Evolutionary conservation across 2,113 vertebrate genomes (phyloP), one percentile per base, ranked within the genome.

Genomic region (Epinephelus lanceolatus): DNA sequence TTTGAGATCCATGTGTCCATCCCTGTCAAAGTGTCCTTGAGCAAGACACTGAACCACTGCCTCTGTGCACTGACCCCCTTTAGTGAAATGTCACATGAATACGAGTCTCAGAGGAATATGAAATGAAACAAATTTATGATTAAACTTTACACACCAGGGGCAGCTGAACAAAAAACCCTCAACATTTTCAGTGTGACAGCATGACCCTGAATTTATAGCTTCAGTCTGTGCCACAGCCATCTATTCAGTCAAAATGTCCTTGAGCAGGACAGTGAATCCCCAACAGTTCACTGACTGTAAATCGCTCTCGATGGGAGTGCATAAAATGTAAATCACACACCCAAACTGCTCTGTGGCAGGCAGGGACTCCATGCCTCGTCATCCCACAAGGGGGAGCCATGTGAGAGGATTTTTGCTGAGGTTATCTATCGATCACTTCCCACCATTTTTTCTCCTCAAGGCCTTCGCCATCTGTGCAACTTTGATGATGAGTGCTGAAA

Each of bases 371-470:
- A 55, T 52, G 27, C 61, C 53, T 72, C 37, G 8, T 65, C 66
- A 21, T 69, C 65, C 90, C 93, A 91, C 90, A n/a, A 93, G 93
- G 79, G 91, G 90, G 91, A 87, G 91, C 88, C 71, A 62, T 51
- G 68, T 51, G 88, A 90, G 86, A 89, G 83, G 85, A 59, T 45
- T 84, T 79, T 69, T 66, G 42, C 42, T 45, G 51, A 60, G 19
- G 62, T 82, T 81, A 84, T 86, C 82, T 73, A 76, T 83, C 85
- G 86, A 93, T 92, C 80, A 60, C 59, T 83, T 40, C 65, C 71
- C 55, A 37, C 63, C 25, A 37, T 53, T 40, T 74, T 62, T 61
- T 69, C 62, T 62, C 83, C 86, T 88, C 40, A 21, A 85, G 86
- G 81, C 75, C 70, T 56, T 78, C 53, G 51, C 88, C 87, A 92